These are phyloP conservation scores for Pristionchus fissidentatus DNA, from an alignment of 2,888 invertebrate species.

Conservation along the genomic window DNA sequence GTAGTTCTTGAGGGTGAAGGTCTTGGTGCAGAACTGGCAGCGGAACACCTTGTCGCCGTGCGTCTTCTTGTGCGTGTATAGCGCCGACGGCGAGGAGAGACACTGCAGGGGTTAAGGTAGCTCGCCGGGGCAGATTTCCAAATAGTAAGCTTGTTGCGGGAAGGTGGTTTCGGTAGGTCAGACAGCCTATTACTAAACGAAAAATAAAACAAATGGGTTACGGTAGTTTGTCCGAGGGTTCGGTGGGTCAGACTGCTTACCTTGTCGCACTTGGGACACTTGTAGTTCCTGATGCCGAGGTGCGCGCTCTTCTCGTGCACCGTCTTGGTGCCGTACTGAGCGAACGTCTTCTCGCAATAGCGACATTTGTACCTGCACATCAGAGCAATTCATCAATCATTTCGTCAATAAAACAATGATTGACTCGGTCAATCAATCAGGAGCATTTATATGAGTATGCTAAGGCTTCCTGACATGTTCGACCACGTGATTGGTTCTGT, in stretches of 20 bases:
- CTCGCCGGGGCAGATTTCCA: no score
- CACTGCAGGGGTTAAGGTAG: slow-evolving; percentile 45
- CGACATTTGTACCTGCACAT: slow-evolving; percentile 71
- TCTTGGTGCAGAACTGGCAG: slow-evolving; percentile 73
- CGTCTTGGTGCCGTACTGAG: slow-evolving; percentile 75
- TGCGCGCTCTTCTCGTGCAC: slow-evolving; percentile 75
- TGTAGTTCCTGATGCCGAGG: slow-evolving; percentile 74
- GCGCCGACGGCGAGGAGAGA: slow-evolving; percentile 74
- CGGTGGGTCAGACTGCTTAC: slow-evolving; percentile 16
- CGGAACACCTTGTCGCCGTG: slow-evolving; percentile 74
- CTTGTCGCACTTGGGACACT: slow-evolving; percentile 74
- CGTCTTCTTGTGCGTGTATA: slow-evolving; percentile 76
- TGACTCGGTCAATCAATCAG: no score
- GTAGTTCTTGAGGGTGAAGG: slow-evolving; percentile 75
- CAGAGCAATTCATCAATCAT: not conserved
- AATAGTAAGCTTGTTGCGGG: not conserved
- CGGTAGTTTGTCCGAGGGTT: not conserved
- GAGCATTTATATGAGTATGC: not conserved
- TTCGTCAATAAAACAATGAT: not conserved
- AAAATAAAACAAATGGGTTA: not conserved
- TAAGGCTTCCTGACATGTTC: not conserved
- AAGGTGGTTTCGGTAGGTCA: no score
- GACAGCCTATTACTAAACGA: no score
- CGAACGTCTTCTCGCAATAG: slow-evolving; percentile 75
- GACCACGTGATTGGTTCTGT: not conserved